Evolutionary conservation across 2,113 vertebrate genomes (phyloP).

Genomic region (Egretta garzetta): DNA sequence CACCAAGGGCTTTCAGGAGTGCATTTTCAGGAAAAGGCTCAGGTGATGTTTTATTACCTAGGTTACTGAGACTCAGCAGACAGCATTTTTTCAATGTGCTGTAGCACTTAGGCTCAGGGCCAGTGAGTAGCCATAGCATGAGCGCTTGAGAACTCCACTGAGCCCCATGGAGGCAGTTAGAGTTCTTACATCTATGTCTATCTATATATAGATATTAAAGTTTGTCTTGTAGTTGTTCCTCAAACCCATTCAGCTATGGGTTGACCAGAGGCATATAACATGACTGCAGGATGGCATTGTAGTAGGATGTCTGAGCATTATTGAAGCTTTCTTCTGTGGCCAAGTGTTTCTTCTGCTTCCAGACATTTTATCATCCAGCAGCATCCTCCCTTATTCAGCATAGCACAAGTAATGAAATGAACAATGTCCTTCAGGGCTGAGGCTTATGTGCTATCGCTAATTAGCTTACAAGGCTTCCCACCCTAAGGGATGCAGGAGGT

Average conservation of each 20-base stretch:
- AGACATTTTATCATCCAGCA: background rate
- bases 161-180: background rate
- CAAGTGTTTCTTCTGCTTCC: background rate
- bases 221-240: background rate
- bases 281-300: background rate
- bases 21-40: background rate
- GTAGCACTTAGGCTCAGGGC: background rate
- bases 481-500: background rate
- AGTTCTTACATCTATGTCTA: background rate
- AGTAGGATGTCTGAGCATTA: background rate
- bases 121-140: background rate
- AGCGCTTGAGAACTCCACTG: background rate
- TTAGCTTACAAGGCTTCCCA: slow-evolving; percentile 37
- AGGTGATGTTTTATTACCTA: background rate
- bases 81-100: background rate
- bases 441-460: slow-evolving; percentile 39
- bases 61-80: background rate
- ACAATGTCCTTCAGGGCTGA: background rate
- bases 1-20: background rate
- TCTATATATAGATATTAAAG: background rate
- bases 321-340: background rate
- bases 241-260: background rate
- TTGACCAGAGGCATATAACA: background rate
- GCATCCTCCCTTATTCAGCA: background rate
- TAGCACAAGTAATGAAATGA: slow-evolving; percentile 17